A percentile compares a stretch with the other conserved stretches of the same genome.
Evolutionary conservation across 2,113 vertebrate species (phyloP).

Genomic region (Symphodus melops): DNA sequence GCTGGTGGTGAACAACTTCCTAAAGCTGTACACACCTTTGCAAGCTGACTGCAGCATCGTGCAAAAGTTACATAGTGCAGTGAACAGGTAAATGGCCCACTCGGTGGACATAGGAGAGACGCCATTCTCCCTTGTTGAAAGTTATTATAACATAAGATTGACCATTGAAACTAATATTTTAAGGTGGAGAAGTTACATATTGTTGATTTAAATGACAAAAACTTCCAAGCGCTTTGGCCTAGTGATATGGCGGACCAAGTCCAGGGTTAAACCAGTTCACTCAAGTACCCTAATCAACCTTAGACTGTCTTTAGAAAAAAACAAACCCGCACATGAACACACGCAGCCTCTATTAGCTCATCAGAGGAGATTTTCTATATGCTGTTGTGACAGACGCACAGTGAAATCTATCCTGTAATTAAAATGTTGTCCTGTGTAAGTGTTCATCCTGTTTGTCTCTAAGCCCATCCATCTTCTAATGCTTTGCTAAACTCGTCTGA

Average conservation of each 20-base stretch:
- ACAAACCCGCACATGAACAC: conserved; percentile 18
- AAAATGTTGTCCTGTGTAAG: conserved; percentile 52
- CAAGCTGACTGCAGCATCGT: no score
- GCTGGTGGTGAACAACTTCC: no score
- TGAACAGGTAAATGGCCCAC: no score
- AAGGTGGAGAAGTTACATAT: background rate
- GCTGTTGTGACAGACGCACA: conserved; percentile 45
- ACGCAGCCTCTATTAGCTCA: conserved; percentile 7
- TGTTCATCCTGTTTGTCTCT: conserved; percentile 40
- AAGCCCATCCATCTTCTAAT: conserved; percentile 59
- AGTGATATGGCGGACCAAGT: background rate
- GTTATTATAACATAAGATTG: no score
- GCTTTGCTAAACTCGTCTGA: conserved; percentile 65
- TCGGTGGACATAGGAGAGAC: no score
- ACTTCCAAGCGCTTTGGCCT: background rate
- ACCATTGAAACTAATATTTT: no score
- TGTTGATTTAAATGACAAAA: background rate
- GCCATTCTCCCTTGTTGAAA: no score
- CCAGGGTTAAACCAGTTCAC: conserved; percentile 21
- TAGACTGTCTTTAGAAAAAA: conserved; percentile 30
- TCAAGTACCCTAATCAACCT: conserved; percentile 26
- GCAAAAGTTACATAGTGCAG: no score
- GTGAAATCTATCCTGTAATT: conserved; percentile 68
- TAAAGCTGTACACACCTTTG: no score
- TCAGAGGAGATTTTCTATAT: conserved; percentile 31